These are phyloP conservation scores for Campoplex capitator DNA, from an alignment of 2,888 invertebrate species.

Conservation along the genomic window DNA sequence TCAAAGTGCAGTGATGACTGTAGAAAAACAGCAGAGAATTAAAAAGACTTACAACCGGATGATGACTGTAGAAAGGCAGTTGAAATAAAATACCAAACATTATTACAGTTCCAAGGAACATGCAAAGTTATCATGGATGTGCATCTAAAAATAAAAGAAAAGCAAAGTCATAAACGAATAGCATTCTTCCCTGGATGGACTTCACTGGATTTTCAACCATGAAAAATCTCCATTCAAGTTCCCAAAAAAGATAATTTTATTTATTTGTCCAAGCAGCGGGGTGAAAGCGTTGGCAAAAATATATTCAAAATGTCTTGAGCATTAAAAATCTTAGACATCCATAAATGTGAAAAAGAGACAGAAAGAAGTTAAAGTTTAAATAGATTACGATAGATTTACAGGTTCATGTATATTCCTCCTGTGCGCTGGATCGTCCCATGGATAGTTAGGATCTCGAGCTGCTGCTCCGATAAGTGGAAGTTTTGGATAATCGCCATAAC, in stretches of 20 bases:
- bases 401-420: slow-evolving; percentile 95
- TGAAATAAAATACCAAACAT: not conserved
- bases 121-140: slow-evolving; percentile 88
- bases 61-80: not conserved
- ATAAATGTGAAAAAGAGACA: slow-evolving; percentile 73
- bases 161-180: too few relatives aligned
- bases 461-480: slow-evolving; percentile 90
- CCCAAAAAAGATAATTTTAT: too few relatives aligned
- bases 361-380: slow-evolving; percentile 16
- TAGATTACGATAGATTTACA: slow-evolving; percentile 84
- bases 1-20: not conserved
- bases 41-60: slow-evolving; percentile 59
- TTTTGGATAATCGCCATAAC: slow-evolving; percentile 95
- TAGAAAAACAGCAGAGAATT: not conserved
- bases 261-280: too few relatives aligned
- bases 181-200: too few relatives aligned
- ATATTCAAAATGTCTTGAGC: too few relatives aligned
- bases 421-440: slow-evolving; percentile 92
- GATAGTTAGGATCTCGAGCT: slow-evolving; percentile 91
- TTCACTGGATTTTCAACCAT: too few relatives aligned
- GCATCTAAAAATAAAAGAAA: slow-evolving; percentile 85
- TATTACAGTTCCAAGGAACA: slow-evolving; percentile 87
- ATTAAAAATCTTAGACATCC: not conserved
- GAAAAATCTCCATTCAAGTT: too few relatives aligned
- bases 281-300: too few relatives aligned